phyloP scores from a whole-genome alignment of 2,797 vertebrate species.

The Melanotaenia pygmaea region DNA sequence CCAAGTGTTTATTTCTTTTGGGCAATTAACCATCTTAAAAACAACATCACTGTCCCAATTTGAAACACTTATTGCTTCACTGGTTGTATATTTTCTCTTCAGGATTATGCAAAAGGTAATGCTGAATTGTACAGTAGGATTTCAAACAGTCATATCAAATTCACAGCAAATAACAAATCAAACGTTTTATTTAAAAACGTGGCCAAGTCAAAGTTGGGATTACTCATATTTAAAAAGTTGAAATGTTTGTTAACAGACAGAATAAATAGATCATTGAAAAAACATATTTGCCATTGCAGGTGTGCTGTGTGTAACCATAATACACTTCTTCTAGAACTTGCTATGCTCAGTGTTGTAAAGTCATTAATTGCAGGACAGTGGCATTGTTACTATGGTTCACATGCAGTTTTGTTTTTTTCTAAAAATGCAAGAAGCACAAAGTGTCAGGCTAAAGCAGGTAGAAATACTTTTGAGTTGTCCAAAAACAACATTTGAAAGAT shows the following conservation, averaged over 20 bases:
- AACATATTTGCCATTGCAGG: constrained; percentile 14
- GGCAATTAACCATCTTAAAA: constrained; percentile 40
- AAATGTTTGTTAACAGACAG: neutral
- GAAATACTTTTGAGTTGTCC: constrained; percentile 13
- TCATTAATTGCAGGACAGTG: constrained; percentile 5
- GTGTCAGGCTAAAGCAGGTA: constrained; percentile 2
- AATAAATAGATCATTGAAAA: constrained; percentile 7
- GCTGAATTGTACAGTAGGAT: constrained; percentile 1
- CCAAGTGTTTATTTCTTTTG: constrained; percentile 44
- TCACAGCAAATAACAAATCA: constrained; percentile 6
- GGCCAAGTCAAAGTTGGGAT: constrained; percentile 5
- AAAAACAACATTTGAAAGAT: constrained; percentile 2
- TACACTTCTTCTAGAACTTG: constrained; percentile 2
- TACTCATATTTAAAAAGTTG: constrained; percentile 17
- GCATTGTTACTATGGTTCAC: neutral
- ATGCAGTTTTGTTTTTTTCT: neutral
- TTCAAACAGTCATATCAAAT: neutral
- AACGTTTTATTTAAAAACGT: constrained; percentile 11
- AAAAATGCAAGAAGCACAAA: neutral
- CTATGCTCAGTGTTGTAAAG: neutral
- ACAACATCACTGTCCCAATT: constrained; percentile 18
- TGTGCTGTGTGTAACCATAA: constrained; percentile 21
- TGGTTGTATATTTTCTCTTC: constrained; percentile 12
- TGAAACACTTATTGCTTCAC: constrained; percentile 21
- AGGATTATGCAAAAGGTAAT: constrained; percentile 11